Conservation (phyloP, 2,113 vertebrate species). For the Ceyx margarethae region DNA sequence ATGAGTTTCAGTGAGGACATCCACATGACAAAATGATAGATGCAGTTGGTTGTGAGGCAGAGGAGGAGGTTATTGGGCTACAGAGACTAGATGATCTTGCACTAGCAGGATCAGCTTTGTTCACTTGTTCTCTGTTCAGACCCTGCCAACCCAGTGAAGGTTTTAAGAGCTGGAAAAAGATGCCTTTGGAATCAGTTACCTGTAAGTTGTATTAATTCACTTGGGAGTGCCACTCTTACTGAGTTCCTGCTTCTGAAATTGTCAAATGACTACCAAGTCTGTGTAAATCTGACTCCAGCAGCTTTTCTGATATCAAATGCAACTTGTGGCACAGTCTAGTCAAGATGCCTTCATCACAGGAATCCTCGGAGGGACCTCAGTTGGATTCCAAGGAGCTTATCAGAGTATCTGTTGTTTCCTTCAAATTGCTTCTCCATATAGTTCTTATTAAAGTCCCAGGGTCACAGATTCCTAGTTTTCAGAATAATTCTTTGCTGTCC, state of each 20-base stretch:
- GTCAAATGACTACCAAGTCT: neutral
- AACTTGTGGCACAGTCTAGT: neutral
- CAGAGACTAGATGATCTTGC: neutral
- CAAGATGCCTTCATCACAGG: neutral
- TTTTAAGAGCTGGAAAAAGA: neutral
- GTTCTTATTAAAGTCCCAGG: neutral
- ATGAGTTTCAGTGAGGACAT: neutral
- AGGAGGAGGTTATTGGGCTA: neutral
- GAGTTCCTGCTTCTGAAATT: neutral
- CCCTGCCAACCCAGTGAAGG: neutral
- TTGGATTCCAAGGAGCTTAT: neutral
- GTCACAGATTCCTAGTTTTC: neutral
- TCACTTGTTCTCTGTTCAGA: neutral
- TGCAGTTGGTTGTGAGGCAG: neutral
- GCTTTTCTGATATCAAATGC: neutral
- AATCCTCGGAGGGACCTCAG: neutral
- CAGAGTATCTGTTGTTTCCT: neutral
- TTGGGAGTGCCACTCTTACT: neutral
- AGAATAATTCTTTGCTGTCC: neutral
- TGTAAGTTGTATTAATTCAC: neutral
- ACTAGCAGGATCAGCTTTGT: neutral
- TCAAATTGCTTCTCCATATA: neutral
- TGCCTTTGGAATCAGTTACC: neutral
- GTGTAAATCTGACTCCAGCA: neutral
- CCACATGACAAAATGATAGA: neutral